These are phyloP conservation scores for Chrysolina oricalcia DNA, from an alignment of 2,888 invertebrate genomes.

Conservation along the genomic window DNA sequence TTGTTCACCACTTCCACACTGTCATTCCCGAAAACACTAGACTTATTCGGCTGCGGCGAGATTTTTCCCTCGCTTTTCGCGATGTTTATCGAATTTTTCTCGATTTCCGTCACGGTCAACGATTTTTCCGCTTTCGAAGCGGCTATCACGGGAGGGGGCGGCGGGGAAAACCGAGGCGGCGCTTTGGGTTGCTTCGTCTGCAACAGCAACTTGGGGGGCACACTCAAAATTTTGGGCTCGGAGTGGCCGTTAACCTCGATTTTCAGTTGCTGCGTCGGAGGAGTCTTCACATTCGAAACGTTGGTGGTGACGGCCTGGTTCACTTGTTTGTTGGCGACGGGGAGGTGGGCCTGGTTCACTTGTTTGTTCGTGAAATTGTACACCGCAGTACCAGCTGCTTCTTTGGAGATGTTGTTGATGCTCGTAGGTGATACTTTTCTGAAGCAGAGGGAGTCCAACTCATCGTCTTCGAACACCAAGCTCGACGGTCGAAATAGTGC, in stretches of 20 bases:
- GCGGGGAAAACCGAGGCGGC: constrained; percentile 59
- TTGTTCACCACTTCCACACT: constrained; percentile 59
- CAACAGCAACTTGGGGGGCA: constrained; percentile 33
- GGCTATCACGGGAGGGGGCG: constrained; percentile 50
- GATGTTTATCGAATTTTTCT: constrained; percentile 81
- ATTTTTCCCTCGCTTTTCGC: constrained; percentile 72
- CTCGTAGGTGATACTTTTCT: constrained; percentile 56
- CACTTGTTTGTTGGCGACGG: constrained; percentile 66
- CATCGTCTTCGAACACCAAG: constrained; percentile 40
- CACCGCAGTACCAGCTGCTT: constrained; percentile 76
- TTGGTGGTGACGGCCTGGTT: constrained; percentile 65
- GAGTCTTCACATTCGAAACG: constrained; percentile 53
- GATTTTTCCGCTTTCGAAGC: constrained; percentile 36
- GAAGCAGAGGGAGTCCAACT: constrained; percentile 36
- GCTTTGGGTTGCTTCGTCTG: constrained; percentile 38
- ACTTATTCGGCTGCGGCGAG: constrained; percentile 63
- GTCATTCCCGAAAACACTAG: constrained; percentile 35
- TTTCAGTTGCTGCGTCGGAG: constrained; percentile 59
- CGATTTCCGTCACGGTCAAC: constrained; percentile 78
- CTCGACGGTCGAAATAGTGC: constrained; percentile 50
- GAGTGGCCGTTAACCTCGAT: constrained; percentile 62
- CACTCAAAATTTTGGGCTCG: constrained; percentile 30
- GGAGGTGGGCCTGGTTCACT: constrained; percentile 57
- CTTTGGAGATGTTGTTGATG: constrained; percentile 79
- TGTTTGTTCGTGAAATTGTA: constrained; percentile 74